A percentile compares a stretch with the other conserved stretches of the same genome.
These are phyloP conservation scores for Zaprionus camerounensis DNA, from an alignment of 1,140 invertebrate genomes.

Conservation along the genomic window DNA sequence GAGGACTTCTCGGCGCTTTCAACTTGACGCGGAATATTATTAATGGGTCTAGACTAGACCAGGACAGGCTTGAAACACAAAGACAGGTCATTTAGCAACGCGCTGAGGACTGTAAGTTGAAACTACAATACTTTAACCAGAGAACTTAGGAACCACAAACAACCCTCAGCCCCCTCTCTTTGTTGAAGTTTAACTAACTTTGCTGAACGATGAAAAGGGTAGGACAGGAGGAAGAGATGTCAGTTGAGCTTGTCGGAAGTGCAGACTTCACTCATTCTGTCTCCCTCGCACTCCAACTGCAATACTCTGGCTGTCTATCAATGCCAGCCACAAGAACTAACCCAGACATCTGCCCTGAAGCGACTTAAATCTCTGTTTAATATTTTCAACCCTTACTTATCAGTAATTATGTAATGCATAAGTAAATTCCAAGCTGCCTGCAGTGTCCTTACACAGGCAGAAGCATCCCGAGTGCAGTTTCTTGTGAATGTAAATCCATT, in stretches of 20 bases:
- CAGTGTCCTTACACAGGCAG: neutral
- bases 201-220: neutral
- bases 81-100: constrained; percentile 25
- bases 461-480: constrained; percentile 11
- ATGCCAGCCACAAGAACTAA: neutral
- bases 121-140: constrained; percentile 10
- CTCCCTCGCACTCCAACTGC: neutral
- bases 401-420: constrained; percentile 6
- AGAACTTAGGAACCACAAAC: neutral
- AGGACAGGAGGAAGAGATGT: neutral
- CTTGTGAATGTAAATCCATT: constrained; percentile 30
- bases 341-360: neutral
- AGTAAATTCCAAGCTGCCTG: neutral
- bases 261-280: neutral
- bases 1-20: constrained; percentile 47
- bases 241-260: neutral
- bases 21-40: constrained; percentile 76
- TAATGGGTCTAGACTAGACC: constrained; percentile 71
- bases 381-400: neutral
- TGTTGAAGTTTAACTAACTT: neutral
- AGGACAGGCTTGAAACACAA: constrained; percentile 43
- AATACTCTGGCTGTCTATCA: neutral
- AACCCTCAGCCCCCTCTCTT: neutral
- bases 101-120: neutral
- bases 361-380: neutral